phyloP scores from a whole-genome alignment of 2,113 vertebrate species.

The Perca schrenkii region DNA sequence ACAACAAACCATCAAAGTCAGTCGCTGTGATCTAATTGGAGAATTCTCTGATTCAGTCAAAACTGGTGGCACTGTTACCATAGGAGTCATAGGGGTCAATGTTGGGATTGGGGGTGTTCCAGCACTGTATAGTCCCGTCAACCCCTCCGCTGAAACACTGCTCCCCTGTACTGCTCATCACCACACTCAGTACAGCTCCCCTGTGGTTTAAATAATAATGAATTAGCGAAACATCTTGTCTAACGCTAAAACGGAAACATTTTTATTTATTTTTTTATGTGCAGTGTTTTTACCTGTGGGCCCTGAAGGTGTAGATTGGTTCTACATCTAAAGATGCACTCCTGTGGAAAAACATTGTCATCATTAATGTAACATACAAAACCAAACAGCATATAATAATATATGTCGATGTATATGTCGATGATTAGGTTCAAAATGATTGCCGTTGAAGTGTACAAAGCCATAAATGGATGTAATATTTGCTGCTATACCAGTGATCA shows the following conservation, averaged over 20 bases:
- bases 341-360: conserved; percentile 81
- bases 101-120: conserved; percentile 96
- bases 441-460: neutral
- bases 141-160: conserved; percentile 97
- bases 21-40: fast-evolving
- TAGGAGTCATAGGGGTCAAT: conserved; percentile 98
- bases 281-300: conserved; percentile 90
- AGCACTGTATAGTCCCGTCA: conserved; percentile 95
- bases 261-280: too few species aligned
- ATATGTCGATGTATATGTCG: too few species aligned
- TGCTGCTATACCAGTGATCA: neutral
- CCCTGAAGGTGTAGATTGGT: conserved; percentile 98
- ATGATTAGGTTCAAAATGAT: neutral
- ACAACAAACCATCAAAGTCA: neutral
- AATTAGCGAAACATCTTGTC: too few species aligned
- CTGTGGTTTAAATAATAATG: conserved; percentile 73
- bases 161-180: conserved; percentile 96
- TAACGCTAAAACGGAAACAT: neutral
- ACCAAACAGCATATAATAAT: neutral
- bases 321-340: conserved; percentile 97
- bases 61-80: conserved; percentile 72
- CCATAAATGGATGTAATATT: neutral
- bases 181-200: conserved; percentile 96
- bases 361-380: neutral
- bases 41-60: neutral